These are phyloP conservation scores for Megalopta genalis DNA, from an alignment of 1,140 invertebrate genomes.

Conservation along the genomic window DNA sequence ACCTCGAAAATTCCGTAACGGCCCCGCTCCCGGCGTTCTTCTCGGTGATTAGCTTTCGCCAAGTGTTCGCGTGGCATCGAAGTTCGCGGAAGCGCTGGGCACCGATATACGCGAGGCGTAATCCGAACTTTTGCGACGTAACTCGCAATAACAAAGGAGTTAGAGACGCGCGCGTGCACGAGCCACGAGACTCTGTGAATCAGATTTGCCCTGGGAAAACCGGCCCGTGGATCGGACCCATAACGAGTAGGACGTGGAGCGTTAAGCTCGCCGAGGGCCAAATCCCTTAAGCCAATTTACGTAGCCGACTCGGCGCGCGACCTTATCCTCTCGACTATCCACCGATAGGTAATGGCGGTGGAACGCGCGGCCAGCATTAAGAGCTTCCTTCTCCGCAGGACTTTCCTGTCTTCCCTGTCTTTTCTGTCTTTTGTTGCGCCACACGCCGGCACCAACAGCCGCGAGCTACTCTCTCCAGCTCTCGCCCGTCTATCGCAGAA, in stretches of 20 bases:
- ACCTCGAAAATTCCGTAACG: too few species aligned
- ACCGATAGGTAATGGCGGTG: slow-evolving; percentile 58
- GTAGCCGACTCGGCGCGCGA: slow-evolving; percentile 61
- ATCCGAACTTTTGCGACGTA: slow-evolving; percentile 14
- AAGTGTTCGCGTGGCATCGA: too few species aligned
- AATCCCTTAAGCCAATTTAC: slow-evolving; percentile 76
- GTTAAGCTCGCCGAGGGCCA: slow-evolving; percentile 66
- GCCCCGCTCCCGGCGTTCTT: too few species aligned
- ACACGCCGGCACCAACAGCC: slow-evolving; percentile 7
- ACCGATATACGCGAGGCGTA: not conserved
- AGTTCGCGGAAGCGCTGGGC: too few species aligned
- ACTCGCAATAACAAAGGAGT: slow-evolving; percentile 17
- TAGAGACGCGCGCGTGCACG: not conserved
- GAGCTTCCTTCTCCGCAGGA: not conserved
- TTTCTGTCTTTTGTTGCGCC: slow-evolving; percentile 22
- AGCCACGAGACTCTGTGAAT: not conserved
- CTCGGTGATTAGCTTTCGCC: too few species aligned
- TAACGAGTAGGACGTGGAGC: slow-evolving; percentile 59
- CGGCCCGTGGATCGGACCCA: slow-evolving; percentile 22
- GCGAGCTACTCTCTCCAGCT: not conserved
- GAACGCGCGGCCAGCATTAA: slow-evolving; percentile 42
- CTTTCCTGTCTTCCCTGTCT: not conserved
- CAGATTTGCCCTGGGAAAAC: slow-evolving; percentile 20
- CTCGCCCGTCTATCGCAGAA: not conserved
- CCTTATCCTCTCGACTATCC: slow-evolving; percentile 49